Evolutionary conservation across 2,797 vertebrate species (phyloP).

Genomic region (Myotis vivesi): DNA sequence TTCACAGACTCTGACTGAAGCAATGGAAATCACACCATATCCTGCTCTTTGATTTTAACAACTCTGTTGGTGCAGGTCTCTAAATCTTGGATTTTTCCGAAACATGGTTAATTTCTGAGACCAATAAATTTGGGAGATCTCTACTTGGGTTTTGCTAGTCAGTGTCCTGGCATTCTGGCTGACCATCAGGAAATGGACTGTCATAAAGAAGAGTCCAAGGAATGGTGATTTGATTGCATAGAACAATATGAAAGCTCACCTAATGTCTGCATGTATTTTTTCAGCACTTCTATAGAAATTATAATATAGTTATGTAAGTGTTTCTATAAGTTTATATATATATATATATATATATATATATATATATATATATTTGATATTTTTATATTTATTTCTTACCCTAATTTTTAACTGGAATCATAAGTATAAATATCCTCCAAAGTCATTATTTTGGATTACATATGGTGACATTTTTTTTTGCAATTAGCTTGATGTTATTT

Average conservation of each 20-base stretch:
- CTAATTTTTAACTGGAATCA: conserved; percentile 7
- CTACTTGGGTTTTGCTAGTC: conserved; percentile 24
- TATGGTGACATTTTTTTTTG: neutral
- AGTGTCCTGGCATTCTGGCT: neutral
- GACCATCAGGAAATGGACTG: neutral
- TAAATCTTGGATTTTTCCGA: conserved; percentile 45
- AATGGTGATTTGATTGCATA: neutral
- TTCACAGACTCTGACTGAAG: conserved; percentile 77
- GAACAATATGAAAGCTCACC: neutral
- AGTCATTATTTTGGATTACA: neutral
- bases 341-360: neutral
- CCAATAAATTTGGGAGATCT: neutral
- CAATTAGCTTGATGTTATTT: conserved; percentile 5
- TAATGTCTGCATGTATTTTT: neutral
- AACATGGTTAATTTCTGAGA: neutral
- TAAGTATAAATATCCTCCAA: neutral
- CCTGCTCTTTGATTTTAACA: conserved; percentile 83
- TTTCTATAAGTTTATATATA: neutral
- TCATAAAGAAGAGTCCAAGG: neutral
- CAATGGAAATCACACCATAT: conserved; percentile 76
- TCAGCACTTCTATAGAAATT: conserved; percentile 8
- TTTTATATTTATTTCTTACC: neutral
- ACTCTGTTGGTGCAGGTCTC: conserved; percentile 60
- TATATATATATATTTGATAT: neutral
- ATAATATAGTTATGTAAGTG: neutral